Evolutionary conservation across 1,140 invertebrate genomes (phyloP), one percentile per base, ranked within the genome.

Genomic region (Drosophila tropicalis): DNA sequence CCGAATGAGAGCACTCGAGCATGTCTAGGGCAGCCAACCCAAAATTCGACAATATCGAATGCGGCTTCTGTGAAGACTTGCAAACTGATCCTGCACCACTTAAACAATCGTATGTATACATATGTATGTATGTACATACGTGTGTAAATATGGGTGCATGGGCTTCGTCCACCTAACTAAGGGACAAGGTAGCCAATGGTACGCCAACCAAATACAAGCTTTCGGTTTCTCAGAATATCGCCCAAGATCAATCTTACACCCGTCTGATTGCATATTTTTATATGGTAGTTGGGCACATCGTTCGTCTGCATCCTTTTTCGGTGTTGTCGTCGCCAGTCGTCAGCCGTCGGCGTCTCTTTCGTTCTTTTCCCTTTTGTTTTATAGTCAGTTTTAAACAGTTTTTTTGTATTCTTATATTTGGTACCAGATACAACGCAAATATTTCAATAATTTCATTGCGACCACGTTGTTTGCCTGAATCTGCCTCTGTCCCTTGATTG

Each of bases 201-300:
- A 55, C 68, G 58, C 75, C 65, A 62, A 78, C 32, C 56, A 54
- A 66, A 44, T 56, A 71, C 57, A 22, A 60, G 62, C 56, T 82
- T 68, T 62, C 60, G 57, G 67, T 81, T 87, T 87, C 84, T 77
- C 64, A 76, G 84, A 87, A 87, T 78, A 89, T 89, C 84, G 74
- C 67, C 74, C 70, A 77, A 87, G 80, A 87, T 87, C 84, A 89
- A 89, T 89, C 83, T 87, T 78, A 89, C 62, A 76, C 64, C 79
- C 73, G 64, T 80, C 76, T 84, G 84, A 89, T 87, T 89, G 84
- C 80, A 89, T 84, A 87, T 87, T 87, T 87, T 89, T 89, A 89
- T 89, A 84, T 81, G 80, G 84, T 87, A 83, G 84, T 84, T 81
- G 84, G 69, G 56, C 76, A 87, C 77, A 87, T 89, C 84, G 80